Evolutionary conservation across 2,888 invertebrate species (phyloP), one percentile per base, ranked within the genome.

Genomic region (Melikaiella ostensackeni): DNA sequence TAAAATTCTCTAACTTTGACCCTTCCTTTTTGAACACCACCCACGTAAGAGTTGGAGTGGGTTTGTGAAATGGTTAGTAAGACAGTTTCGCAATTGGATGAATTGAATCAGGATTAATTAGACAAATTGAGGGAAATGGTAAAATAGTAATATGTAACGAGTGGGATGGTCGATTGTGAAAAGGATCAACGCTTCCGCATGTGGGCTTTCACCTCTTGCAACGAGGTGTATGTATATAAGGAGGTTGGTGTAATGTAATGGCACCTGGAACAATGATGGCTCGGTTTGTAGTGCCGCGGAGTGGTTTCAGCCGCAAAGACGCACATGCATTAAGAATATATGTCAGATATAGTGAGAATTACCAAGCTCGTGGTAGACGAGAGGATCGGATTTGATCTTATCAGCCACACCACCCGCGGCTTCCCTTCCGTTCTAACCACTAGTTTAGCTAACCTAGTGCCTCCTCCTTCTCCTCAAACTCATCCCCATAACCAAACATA

Each of bases 351-450:
- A 84, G 85, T 83, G 86, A 87, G 85, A 86, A 85, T 83, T 82
- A 83, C 80, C 84, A 81, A 82, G 83, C 83, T 83, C 79, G 77
- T 82, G 83, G 84, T 87, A 85, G 85, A 87, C 84, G 85, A 86
- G 83, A 86, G 86, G 85, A 87, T 87, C 86, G 84, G 86, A 88
- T 86, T 84, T 84, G 89, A 89, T 88, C 84, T 76, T 88, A 89
- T 90, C 87, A 81, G 77, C 82, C 81, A 78, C 84, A 84, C 88
- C 89, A 87, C 88, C 88, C 89, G 88, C 86, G 86, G 89, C 82
- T 88, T 88, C 84, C 82, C 87, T 88, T 89, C 88, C 88, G 87
- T 82, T 86, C 75, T 77, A 75, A 75, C 80, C 74, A 77, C 78
- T 63, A 75, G 62, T 70, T 75, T 75, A 64, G 77, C 75, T 62